Evolutionary conservation across 2,888 invertebrate species (phyloP).

Genomic region (Anorthoa munda): DNA sequence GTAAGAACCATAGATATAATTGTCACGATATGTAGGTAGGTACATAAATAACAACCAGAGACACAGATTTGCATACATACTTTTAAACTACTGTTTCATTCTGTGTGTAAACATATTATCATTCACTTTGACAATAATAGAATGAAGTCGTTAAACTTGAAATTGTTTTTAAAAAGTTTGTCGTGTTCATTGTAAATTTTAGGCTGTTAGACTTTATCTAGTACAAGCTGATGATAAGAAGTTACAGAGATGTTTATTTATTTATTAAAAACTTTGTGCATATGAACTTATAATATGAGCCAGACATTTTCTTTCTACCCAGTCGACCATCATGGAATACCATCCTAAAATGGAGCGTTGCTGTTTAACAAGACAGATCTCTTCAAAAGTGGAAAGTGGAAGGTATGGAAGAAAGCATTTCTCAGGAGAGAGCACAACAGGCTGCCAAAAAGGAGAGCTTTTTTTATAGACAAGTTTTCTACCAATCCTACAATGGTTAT

Average conservation of each 20-base stretch:
- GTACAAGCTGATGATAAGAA: background rate
- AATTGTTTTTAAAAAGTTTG: constrained; percentile 1
- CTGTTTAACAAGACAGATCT: background rate
- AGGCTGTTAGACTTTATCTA: too few species aligned
- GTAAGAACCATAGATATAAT: background rate
- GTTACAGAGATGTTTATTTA: background rate
- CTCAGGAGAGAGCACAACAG: background rate
- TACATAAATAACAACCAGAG: background rate
- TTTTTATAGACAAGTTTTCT: background rate
- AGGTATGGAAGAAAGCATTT: too few species aligned
- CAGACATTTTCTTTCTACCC: too few species aligned
- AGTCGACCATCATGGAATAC: too few species aligned
- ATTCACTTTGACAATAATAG: constrained; percentile 31
- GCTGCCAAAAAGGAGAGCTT: background rate
- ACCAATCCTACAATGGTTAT: background rate
- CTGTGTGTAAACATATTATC: background rate
- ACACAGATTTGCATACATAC: background rate
- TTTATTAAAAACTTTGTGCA: background rate
- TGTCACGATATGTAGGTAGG: background rate
- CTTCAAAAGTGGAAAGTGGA: too few species aligned
- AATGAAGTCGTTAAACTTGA: constrained; percentile 35
- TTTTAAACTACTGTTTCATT: background rate
- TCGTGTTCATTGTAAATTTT: constrained; percentile 12
- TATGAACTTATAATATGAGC: too few species aligned
- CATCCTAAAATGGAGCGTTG: background rate